phyloP scores from a whole-genome alignment of 2,113 vertebrate species.

The Leptodactylus fuscus region DNA sequence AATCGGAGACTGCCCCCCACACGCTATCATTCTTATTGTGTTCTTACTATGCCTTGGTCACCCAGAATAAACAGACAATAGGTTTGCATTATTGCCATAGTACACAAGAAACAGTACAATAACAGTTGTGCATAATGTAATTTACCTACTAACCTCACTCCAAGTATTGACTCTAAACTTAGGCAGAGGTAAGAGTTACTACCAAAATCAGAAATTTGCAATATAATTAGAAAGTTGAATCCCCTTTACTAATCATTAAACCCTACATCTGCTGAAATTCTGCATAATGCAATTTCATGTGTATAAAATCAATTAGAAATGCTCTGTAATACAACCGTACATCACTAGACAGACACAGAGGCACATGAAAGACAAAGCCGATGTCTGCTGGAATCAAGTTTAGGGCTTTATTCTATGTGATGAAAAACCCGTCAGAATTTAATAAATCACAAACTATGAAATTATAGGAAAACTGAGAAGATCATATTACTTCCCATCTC shows the following conservation, averaged over 20 bases:
- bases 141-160: neutral
- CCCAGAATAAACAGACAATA: too few relatives aligned
- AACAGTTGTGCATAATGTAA: neutral
- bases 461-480: slow-evolving; percentile 17
- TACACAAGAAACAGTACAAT: neutral
- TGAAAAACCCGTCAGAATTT: neutral
- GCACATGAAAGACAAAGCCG: slow-evolving; percentile 46
- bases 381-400: slow-evolving; percentile 34
- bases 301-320: slow-evolving; percentile 58
- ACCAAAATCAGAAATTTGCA: slow-evolving; percentile 26
- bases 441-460: slow-evolving; percentile 42
- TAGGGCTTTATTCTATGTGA: slow-evolving; percentile 35
- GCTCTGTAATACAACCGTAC: neutral
- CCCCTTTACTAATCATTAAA: slow-evolving; percentile 59
- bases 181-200: too few relatives aligned
- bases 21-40: too few relatives aligned
- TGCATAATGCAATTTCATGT: neutral
- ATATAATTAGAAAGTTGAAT: slow-evolving; percentile 41
- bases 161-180: neutral
- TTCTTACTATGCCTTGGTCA: too few relatives aligned
- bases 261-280: neutral
- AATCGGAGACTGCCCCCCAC: too few relatives aligned
- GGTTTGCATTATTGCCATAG: neutral
- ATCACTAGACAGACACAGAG: slow-evolving; percentile 47
- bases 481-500: slow-evolving; percentile 10